These are phyloP conservation scores for Coecobrya sp. DNA, from an alignment of 2,888 invertebrate species.

Conservation along the genomic window DNA sequence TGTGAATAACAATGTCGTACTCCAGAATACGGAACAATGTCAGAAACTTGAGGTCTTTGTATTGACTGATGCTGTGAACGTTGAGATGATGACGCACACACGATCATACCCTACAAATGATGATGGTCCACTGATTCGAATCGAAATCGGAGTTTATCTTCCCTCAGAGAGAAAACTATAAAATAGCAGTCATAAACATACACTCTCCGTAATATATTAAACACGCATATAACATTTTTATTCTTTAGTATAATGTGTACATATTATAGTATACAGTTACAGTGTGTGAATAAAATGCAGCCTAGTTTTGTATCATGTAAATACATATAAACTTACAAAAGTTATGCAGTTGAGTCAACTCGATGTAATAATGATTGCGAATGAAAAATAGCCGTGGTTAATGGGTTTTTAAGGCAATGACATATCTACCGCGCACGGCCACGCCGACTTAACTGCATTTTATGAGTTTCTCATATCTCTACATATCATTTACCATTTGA, in stretches of 20 bases:
- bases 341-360: constrained; percentile 59
- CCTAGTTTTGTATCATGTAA: background rate
- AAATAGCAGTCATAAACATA: constrained; percentile 51
- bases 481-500: constrained; percentile 52
- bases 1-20: background rate
- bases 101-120: constrained; percentile 66
- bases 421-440: constrained; percentile 66
- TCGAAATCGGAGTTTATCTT: constrained; percentile 76
- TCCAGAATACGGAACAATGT: background rate
- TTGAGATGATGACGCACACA: constrained; percentile 54
- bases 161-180: constrained; percentile 65
- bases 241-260: too few relatives aligned
- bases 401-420: constrained; percentile 77
- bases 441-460: constrained; percentile 67
- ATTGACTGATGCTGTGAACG: background rate
- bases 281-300: background rate
- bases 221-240: too few relatives aligned
- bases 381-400: constrained; percentile 76
- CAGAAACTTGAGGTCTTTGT: background rate
- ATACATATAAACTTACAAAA: constrained; percentile 4
- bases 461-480: constrained; percentile 75
- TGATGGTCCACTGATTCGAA: constrained; percentile 73
- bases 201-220: background rate
- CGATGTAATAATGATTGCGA: constrained; percentile 70
- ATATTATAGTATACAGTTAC: background rate